Evolutionary conservation across 2,113 vertebrate genomes (phyloP), one percentile per base, ranked within the genome.

Genomic region (Paramisgurnus dabryanus): DNA sequence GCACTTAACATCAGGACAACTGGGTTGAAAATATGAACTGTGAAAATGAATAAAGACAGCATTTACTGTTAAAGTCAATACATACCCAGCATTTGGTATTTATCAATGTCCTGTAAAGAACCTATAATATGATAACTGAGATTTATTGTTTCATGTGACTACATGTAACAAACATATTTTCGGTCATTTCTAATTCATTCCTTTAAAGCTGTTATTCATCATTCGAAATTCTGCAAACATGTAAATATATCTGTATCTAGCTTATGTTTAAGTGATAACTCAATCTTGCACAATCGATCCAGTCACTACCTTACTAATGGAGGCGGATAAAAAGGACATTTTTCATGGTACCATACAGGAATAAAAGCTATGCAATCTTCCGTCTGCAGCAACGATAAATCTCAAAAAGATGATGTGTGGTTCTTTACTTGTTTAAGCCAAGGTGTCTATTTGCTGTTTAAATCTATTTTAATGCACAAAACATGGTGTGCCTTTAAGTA

Each of bases 1-100:
- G 69, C 34, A 72, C 69, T 72, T 72, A 72, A 40, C 3, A 10
- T 58, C 53, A 41, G 39, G 41, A 11, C 12, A 7, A 53, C 49
- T 12, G 10, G 41, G 43, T 40, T 79, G 27, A 69, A 79, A 63
- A 61, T 79, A 79, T 79, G 57, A 79, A 79, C 55, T 45, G 77
- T 39, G 2, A 70, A 79, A 78, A 43, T n/a, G 7, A 69, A 67
- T 70, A 61, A 61, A 63, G 41, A 69, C 41, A 39, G 53, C 77
- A 50, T 70, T 78, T 61, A 70, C 53, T 58, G 41, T 60, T 34
- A n/a, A 39, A 49, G 43, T 34, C 40, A 27, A 79, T 60, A 78
- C 67, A 53, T 58, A 45, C 64, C 4, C 47, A 27, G 49, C 58
- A 34, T 67, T 40, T 50, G 13, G 43, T 61, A 61, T 70, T 79